phyloP scores from a whole-genome alignment of 2,113 vertebrate species.

The Zosterops hypoxanthus region DNA sequence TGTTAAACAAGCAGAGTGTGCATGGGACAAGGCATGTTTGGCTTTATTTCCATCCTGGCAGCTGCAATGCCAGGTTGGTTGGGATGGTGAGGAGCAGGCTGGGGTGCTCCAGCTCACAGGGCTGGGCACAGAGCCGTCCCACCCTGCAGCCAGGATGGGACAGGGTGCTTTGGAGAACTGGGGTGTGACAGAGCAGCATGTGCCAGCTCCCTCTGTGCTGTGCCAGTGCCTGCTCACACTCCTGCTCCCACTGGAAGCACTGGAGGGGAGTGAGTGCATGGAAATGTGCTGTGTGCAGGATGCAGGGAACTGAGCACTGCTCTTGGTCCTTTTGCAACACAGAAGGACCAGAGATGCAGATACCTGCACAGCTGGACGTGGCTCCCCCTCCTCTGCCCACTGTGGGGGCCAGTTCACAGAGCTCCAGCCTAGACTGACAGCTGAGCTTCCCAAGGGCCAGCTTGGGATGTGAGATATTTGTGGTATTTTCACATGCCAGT shows the following conservation, averaged over 20 bases:
- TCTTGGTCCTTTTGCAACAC: not conserved
- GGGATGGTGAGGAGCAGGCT: not conserved
- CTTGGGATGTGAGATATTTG: not conserved
- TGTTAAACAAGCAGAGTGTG: not conserved
- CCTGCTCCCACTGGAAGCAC: not conserved
- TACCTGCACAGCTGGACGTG: not conserved
- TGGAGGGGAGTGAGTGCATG: not conserved
- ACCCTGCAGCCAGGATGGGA: not conserved
- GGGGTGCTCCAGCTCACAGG: not conserved
- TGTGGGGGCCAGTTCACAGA: not conserved
- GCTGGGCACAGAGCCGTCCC: not conserved
- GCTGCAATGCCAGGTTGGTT: not conserved
- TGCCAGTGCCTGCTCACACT: not conserved
- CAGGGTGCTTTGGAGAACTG: not conserved
- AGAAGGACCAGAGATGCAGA: not conserved
- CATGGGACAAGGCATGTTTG: not conserved
- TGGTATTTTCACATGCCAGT: not conserved
- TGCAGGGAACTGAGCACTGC: not conserved
- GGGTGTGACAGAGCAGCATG: fast-evolving
- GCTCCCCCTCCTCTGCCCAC: not conserved
- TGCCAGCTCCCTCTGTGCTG: not conserved
- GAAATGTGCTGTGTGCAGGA: not conserved
- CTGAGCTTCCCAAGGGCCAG: not conserved
- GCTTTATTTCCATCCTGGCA: not conserved
- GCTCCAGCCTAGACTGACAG: not conserved